Evolutionary conservation across 2,113 vertebrate genomes (phyloP).

Genomic region (Spheniscus mendiculus): DNA sequence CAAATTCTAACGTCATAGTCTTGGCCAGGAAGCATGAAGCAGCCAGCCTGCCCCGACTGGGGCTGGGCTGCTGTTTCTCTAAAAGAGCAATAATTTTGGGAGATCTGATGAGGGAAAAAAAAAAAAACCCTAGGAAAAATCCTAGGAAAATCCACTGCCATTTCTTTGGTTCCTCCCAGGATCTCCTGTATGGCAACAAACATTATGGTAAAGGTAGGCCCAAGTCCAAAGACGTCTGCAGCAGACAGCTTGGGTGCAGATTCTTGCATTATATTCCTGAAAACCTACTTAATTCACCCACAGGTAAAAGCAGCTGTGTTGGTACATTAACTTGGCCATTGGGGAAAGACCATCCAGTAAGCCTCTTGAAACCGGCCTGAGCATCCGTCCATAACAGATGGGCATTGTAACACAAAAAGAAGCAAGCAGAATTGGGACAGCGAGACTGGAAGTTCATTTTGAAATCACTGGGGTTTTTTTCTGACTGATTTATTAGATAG

Average conservation of each 20-base stretch:
- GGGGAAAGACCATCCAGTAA: not conserved
- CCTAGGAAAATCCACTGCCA: not conserved
- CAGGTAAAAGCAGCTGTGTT: not conserved
- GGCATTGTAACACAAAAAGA: not conserved
- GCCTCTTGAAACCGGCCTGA: not conserved
- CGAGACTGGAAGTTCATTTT: not conserved
- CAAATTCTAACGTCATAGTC: not conserved
- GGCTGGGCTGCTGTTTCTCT: not conserved
- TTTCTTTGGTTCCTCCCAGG: no score
- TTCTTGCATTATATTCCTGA: not conserved
- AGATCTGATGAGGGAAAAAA: not conserved
- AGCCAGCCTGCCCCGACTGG: not conserved
- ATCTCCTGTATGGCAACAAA: not conserved
- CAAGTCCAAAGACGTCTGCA: not conserved
- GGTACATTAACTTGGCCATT: not conserved
- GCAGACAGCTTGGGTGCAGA: not conserved
- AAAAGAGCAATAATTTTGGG: not conserved
- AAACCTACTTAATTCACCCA: not conserved
- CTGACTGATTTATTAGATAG: not conserved
- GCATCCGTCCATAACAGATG: not conserved
- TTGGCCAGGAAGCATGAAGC: not conserved
- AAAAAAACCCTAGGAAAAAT: not conserved
- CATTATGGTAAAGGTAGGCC: not conserved
- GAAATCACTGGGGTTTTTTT: not conserved
- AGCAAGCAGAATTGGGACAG: not conserved